phyloP scores from a whole-genome alignment of 2,888 invertebrate genomes.

The Rhorus exstirpatorius region DNA sequence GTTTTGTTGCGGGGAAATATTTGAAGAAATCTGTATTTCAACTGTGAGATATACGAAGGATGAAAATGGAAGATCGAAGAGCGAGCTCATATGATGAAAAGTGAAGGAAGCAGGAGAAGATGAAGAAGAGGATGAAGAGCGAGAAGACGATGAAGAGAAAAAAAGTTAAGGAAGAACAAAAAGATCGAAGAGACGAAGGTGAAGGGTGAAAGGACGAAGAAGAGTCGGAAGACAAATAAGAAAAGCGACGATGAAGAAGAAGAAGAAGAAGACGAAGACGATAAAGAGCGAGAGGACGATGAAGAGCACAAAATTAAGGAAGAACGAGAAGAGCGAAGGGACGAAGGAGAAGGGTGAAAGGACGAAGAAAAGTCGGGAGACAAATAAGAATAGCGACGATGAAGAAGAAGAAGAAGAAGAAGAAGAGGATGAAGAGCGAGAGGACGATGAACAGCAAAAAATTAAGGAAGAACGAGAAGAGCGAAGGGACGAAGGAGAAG shows the following conservation, averaged over 20 bases:
- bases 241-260: not conserved
- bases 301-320: too few species aligned
- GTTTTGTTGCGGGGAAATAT: not conserved
- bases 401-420: too few species aligned
- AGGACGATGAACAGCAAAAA: too few species aligned
- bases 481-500: not conserved
- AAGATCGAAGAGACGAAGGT: not conserved
- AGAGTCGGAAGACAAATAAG: not conserved
- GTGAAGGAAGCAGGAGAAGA: not conserved
- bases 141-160: not conserved
- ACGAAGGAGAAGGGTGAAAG: slow-evolving; percentile 70
- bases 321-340: slow-evolving; percentile 71
- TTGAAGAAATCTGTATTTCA: not conserved
- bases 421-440: too few species aligned
- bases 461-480: not conserved
- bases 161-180: not conserved
- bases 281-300: not conserved
- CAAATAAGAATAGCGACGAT: too few species aligned
- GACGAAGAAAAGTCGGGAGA: too few species aligned
- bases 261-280: not conserved
- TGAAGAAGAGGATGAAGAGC: not conserved
- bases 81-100: too few species aligned
- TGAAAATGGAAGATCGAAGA: not conserved
- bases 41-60: not conserved
- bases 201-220: not conserved